A percentile compares a stretch with the other conserved stretches of the same genome.
phyloP scores from a whole-genome alignment of 2,797 vertebrate genomes.

The Lepidocolaptes lacrymiger region DNA sequence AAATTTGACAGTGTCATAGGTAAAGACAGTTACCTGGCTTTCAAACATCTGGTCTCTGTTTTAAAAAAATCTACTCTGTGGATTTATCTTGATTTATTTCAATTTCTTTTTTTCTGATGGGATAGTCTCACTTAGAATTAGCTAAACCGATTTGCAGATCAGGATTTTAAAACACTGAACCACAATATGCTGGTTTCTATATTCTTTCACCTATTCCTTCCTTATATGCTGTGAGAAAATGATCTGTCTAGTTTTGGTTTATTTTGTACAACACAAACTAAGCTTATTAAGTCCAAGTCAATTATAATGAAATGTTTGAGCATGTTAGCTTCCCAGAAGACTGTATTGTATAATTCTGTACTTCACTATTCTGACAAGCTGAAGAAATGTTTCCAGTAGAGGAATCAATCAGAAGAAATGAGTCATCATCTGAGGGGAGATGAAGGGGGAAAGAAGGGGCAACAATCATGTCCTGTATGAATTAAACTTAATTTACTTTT shows the following conservation, averaged over 20 bases:
- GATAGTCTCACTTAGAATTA: neutral
- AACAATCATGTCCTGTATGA: neutral
- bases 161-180: neutral
- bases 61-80: neutral
- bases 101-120: neutral
- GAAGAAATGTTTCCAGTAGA: constrained; percentile 34
- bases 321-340: constrained; percentile 31
- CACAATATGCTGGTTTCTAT: neutral
- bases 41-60: neutral
- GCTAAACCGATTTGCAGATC: neutral
- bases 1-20: neutral
- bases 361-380: constrained; percentile 27
- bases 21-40: neutral
- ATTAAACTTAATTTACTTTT: neutral
- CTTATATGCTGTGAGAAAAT: neutral
- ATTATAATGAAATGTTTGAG: constrained; percentile 38
- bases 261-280: constrained; percentile 6
- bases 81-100: neutral
- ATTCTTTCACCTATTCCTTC: neutral
- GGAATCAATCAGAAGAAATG: constrained; percentile 20
- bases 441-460: accelerated
- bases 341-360: neutral
- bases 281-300: constrained; percentile 39
- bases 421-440: neutral
- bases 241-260: constrained; percentile 14